Base-by-base conservation (phyloP, 2,888 invertebrate species). In the Aricia artaxerxes region DNA sequence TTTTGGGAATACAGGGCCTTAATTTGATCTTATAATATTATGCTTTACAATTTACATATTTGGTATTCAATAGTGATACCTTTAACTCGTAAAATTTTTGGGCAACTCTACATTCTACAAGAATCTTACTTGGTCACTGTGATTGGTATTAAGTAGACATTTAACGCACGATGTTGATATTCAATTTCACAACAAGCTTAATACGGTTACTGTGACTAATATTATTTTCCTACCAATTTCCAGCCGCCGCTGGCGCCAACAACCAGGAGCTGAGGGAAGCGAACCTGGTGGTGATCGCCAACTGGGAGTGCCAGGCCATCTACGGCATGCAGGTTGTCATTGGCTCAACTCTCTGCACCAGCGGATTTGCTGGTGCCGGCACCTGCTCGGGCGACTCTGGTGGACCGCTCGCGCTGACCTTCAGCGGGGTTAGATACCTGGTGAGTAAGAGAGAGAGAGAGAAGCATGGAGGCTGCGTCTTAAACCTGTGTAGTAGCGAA, bases 241-340 rank as follows among this genome's bases (percentile, higher is more conserved):
- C 84, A 89, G 89, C 53, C 6, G 73, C 81, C 1, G 81, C 84
- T 11, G 87, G 89, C 84, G 57, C 84, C 80, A 81, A 84, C 85
- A 81, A 82, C 81, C 87, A 88, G 82, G 80, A 83, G 77, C 88
- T 93, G 82, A 92, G 93, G 82, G 94, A 91, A 78, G 92, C 94
- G 78, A 86, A 87, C 77, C 89, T 95, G 82, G 85, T 85, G 73
- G 90, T 91, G 81, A 88, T 91, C 84, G 83, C 85, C 77, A 92
- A 91, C 86, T 82, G 84, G 6, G 86, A 81, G 76, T 92, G 91
- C 84, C 81, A 78, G n/a, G 83, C 82, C 69, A 77, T 84, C 60
- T 92, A 83, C 84, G 90, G 89, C 35, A 4, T 79, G 78, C 6
- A 76, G 78, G 79, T 87, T 57, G 79, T 83, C 2, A 72, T 85